Evolutionary conservation across 1,140 invertebrate genomes (phyloP), one percentile per base, ranked within the genome.

Genomic region (Drosophila sproati): DNA sequence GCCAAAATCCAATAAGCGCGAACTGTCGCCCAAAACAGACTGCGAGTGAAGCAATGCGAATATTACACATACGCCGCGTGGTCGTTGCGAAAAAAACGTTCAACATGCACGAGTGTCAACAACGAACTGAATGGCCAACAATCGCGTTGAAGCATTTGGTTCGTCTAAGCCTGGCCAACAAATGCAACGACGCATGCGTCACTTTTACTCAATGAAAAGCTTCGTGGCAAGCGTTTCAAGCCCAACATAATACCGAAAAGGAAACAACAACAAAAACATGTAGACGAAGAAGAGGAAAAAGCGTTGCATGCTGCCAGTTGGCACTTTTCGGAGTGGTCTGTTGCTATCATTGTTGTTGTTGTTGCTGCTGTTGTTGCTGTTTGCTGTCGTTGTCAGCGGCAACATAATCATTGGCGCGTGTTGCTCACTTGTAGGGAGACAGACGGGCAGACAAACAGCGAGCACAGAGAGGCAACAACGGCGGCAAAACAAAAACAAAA

Each of bases 381-480:
- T 69, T 79, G 76, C 62, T 69, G 73, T 72, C 51, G 77, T 80
- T 87, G 79, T 88, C 72, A 77, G 69, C 79, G 70, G 79, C 82
- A 82, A 87, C 83, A 87, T 87, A 87, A 87, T 87, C 83, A 87
- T 88, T 76, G 83, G 83, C 83, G 83, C 85, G 83, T 87, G 83
- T 88, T 87, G 83, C 85, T 87, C 83, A 88, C 83, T 88, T 77
- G 73, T 74, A 78, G 85, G 80, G 80, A 75, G 80, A 77, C 83
- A 66, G 37, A 32, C 63, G 56, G 52, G 56, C 59, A 50, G 60
- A 69, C 52, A 48, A 31, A 47, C 39, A 56, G 56, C 10, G 37
- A 39, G 48, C 50, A 56, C 29, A 34, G 51, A 64, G 48, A 20
- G 20, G 20, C 20, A 20, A 20, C 20, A 20, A 20, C 20, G 20